Evolutionary conservation across 2,888 invertebrate genomes (phyloP).

Genomic region (Catocala sponsa): DNA sequence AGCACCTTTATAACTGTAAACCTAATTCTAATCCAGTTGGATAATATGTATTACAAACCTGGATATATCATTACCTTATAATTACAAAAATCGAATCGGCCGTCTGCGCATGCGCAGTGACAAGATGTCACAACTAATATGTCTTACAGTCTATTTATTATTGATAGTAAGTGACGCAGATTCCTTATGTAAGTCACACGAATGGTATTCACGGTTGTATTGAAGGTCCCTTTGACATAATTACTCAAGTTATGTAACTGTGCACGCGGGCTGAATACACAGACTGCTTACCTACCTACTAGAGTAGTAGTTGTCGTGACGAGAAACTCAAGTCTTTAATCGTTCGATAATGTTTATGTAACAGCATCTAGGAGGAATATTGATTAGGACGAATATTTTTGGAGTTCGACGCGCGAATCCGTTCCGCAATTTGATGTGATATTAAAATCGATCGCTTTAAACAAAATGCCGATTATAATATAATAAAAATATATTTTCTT

Average conservation of each 20-base stretch:
- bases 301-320: slow-evolving; percentile 35
- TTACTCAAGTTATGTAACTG: slow-evolving; percentile 23
- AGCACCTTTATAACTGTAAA: no score
- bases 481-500: no score
- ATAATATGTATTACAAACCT: no score
- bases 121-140: no score
- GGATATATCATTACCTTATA: no score
- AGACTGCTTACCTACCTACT: neutral
- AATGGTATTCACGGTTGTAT: slow-evolving; percentile 9
- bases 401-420: neutral
- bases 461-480: no score
- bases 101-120: no score
- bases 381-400: slow-evolving; percentile 12
- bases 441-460: no score
- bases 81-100: no score
- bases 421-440: slow-evolving; percentile 8
- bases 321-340: slow-evolving; percentile 47
- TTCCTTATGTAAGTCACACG: neutral
- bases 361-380: slow-evolving; percentile 21
- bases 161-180: neutral
- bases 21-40: no score
- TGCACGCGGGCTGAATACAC: slow-evolving; percentile 23
- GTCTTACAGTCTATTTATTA: no score
- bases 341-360: slow-evolving; percentile 49
- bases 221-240: slow-evolving; percentile 24